phyloP scores from a whole-genome alignment of 2,113 vertebrate genomes.

The Lathamus discolor region DNA sequence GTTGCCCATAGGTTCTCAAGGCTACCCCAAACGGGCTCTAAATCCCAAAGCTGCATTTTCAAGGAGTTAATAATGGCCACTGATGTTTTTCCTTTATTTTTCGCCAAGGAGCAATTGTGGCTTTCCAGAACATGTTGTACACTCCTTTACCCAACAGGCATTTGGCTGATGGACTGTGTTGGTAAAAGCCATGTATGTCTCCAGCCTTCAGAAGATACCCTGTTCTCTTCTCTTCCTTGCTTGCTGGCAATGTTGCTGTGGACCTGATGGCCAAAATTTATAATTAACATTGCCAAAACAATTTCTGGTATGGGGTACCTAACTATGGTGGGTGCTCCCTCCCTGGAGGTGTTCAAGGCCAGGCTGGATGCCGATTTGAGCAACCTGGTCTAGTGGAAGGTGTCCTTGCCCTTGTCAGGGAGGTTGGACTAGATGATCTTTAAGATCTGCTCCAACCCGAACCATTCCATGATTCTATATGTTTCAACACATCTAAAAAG shows the following conservation, averaged over 20 bases:
- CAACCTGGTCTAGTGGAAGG: background rate
- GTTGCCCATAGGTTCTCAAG: accelerated
- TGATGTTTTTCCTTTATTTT: background rate
- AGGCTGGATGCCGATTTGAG: background rate
- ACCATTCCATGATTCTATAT: background rate
- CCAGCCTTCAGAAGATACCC: background rate
- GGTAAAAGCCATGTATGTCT: background rate
- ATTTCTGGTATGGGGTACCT: background rate
- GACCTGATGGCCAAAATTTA: background rate
- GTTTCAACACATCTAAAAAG: background rate
- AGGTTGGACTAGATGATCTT: background rate
- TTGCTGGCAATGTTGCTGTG: background rate
- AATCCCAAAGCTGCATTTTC: background rate
- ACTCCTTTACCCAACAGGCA: background rate
- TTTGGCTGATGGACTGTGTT: background rate
- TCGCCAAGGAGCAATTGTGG: background rate
- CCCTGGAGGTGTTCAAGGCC: background rate
- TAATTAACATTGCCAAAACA: background rate
- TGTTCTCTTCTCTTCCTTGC: background rate
- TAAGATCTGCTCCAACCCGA: background rate
- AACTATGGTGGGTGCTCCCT: background rate
- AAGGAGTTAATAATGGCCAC: background rate
- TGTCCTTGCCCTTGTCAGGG: background rate
- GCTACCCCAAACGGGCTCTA: background rate
- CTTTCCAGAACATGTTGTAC: background rate